Evolutionary conservation across 35 echinoderm and acorn worm genomes (phyloP), one percentile per base, ranked within the genome.

Genomic region (Apostichopus californicus): DNA sequence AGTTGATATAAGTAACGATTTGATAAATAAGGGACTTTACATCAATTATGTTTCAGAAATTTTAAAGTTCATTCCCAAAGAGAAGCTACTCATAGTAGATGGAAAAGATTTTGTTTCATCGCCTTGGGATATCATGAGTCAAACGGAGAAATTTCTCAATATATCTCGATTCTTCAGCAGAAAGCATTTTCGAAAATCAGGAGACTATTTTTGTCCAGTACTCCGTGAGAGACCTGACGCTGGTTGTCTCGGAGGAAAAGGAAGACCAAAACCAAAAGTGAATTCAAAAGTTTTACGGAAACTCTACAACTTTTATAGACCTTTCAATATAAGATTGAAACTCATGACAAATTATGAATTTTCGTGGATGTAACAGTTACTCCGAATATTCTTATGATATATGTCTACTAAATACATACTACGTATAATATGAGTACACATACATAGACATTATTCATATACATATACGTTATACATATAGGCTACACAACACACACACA

Each of bases 21-120:
- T 91, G 5, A 79, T 91, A 56, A 91, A 18, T 52, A 91, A 78
- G 57, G 89, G 89, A 5, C 8, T 78, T 18, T 91, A 91, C 54
- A n/a, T 11, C 18, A 54, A 77, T 59, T 91, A 91, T 21, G 9
- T 79, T 15, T 55, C 5, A 12, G 13, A 79, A 26, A 57, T 91
- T 21, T 68, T 91, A 9, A 91, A 59, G 17, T 8, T 91, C 13
- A 79, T 91, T 54, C 89, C 89, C 6, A 91, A 59, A 91, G 55
- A 91, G 18, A 77, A 24, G 9, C 24, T 91, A 5, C 89, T 91
- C 25, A 52, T 91, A 0, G 6, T 91, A 13, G 77, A 79, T 54
- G 89, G 89, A 5, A n/a, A 56, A 22, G 26, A 91, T 7, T 91
- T 91, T 54, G 25, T 91, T 24, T 54, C 71, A 6, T 9, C 52